Base-by-base conservation (phyloP, 1,140 invertebrate species). In the Meloidogyne exigua region DNA sequence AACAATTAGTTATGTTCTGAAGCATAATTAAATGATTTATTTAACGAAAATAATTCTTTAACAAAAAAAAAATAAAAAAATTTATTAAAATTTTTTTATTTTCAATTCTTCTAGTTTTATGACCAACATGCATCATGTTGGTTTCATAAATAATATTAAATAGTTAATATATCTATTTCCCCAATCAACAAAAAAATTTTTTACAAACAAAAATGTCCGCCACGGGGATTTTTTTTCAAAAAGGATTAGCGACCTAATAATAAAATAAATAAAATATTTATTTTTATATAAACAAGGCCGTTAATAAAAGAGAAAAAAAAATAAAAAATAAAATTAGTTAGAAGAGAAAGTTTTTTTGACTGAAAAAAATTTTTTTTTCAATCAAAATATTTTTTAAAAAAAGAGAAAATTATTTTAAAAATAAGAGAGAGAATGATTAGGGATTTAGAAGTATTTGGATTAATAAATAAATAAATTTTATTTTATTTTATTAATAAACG, bases 41-140 rank as follows among this genome's bases (percentile, higher is more conserved):
- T n/a, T n/a, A n/a, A n/a, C n/a, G n/a, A n/a, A n/a, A n/a, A n/a
- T n/a, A n/a, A n/a, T n/a, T 21, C 5, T 21, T 5, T 1, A 57
- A n/a, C n/a, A 57, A 57, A n/a, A 57, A n/a, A n/a, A n/a, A n/a
- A 57, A 57, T 15, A 57, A 57, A n/a, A 57, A 57, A n/a, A 57
- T 15, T 57, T 7, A n/a, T 44, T 57, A 57, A 57, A 57, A n/a
- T n/a, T n/a, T 57, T 57, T 39, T 39, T n/a, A n/a, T n/a, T 57
- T 57, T 12, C 49, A 57, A n/a, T 57, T 57, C 3, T n/a, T 15
- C n/a, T 57, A 18, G 18, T 15, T 57, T 57, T 57, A n/a, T 57
- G 18, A 57, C 18, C 49, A 57, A 5, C n/a, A 57, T 57, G 49
- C 49, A n/a, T 57, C 49, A 57, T 10, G 13, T 57, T 1, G 49